phyloP scores from a whole-genome alignment of 2,888 invertebrate species.

The Itoplectis maculator region DNA sequence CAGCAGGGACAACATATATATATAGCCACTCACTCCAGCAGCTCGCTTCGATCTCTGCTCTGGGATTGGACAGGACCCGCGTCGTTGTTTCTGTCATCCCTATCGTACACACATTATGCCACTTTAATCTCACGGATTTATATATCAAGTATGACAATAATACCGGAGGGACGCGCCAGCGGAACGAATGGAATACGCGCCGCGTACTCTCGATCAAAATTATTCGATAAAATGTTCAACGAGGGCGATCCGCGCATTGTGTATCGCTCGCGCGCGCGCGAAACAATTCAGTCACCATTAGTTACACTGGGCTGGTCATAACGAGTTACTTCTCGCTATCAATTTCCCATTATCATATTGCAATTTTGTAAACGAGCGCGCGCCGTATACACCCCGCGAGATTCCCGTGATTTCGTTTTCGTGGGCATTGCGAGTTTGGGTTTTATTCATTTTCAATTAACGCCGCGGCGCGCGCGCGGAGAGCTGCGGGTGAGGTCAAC shows the following conservation, averaged over 20 bases:
- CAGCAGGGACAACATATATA: neutral
- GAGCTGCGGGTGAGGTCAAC: too few species aligned
- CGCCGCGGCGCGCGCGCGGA: too few species aligned
- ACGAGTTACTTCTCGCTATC: neutral
- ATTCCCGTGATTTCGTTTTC: too few species aligned
- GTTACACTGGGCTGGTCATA: neutral
- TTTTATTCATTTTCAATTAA: too few species aligned
- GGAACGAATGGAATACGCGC: neutral
- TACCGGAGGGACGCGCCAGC: conserved; percentile 7
- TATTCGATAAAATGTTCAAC: conserved; percentile 45
- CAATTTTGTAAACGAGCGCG: too few species aligned
- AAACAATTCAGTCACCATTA: neutral
- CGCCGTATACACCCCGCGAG: too few species aligned
- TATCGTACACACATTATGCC: conserved; percentile 36
- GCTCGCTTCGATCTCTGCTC: conserved; percentile 10
- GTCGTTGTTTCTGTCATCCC: conserved; percentile 30
- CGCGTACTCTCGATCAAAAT: conserved; percentile 32
- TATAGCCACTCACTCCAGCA: too few species aligned
- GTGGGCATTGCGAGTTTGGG: too few species aligned
- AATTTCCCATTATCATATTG: neutral
- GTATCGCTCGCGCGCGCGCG: neutral
- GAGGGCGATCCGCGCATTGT: neutral
- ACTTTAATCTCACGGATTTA: conserved; percentile 57
- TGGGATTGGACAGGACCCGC: conserved; percentile 8
- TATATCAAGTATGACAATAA: conserved; percentile 33